Evolutionary conservation across 2,797 vertebrate genomes (phyloP).

Genomic region (Sebastes steindachneri): DNA sequence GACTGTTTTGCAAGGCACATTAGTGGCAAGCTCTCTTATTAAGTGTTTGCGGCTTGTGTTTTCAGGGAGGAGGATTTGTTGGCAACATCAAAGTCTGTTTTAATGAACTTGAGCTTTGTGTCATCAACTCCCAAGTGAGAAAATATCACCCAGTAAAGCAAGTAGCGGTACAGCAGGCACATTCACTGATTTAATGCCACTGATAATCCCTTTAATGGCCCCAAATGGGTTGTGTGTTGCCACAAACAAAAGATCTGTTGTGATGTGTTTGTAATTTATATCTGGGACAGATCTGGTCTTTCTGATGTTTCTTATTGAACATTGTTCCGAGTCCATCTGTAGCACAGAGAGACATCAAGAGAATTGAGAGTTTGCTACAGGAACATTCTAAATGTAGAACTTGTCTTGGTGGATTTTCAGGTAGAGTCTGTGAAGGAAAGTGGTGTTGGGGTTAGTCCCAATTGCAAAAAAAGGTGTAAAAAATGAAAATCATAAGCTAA

Average conservation of each 20-base stretch:
- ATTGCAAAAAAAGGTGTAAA: not conserved
- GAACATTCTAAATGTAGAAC: not conserved
- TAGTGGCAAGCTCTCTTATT: constrained; percentile 5
- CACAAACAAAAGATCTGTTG: constrained; percentile 5
- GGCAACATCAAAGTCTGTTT: constrained; percentile 19
- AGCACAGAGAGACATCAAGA: not conserved
- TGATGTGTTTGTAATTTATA: constrained; percentile 2
- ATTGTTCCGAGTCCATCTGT: not conserved
- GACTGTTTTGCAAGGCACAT: not conserved
- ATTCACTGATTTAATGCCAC: not conserved
- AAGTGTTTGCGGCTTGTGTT: constrained; percentile 3
- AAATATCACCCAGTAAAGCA: not conserved
- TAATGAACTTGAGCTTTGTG: constrained; percentile 14
- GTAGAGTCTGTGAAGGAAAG: not conserved
- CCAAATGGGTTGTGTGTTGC: not conserved
- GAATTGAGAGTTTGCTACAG: not conserved
- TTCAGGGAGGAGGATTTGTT: constrained; percentile 19
- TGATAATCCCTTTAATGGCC: constrained; percentile 1
- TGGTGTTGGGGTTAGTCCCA: not conserved
- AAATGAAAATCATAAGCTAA: not conserved
- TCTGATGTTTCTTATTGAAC: not conserved
- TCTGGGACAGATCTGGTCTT: not conserved
- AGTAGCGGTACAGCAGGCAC: not conserved
- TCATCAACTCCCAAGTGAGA: constrained; percentile 7
- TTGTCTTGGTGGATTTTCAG: not conserved